A percentile compares a stretch with the other conserved stretches of the same genome.
Evolutionary conservation across 2,888 invertebrate species (phyloP).

Genomic region (Empis stercorea): DNA sequence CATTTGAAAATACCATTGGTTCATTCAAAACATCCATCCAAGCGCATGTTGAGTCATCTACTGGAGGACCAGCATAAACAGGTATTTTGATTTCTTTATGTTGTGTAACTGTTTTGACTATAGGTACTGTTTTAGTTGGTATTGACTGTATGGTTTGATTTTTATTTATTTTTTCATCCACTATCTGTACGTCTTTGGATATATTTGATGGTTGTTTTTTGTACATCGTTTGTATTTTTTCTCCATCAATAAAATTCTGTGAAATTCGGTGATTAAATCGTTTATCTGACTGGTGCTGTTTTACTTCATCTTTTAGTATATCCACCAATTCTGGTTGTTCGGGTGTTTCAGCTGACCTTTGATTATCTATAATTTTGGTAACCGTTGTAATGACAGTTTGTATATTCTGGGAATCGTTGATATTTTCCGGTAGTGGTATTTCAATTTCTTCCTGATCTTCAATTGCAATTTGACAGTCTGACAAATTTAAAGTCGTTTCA

Average conservation of each 20-base stretch:
- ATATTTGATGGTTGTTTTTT: too few species aligned
- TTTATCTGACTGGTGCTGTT: too few species aligned
- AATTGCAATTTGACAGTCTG: neutral
- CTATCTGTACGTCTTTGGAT: too few species aligned
- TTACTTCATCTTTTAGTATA: neutral
- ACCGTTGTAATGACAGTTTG: neutral
- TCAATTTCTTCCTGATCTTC: neutral
- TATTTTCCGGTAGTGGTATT: neutral
- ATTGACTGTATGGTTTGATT: too few species aligned
- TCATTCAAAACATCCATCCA: constrained; percentile 25
- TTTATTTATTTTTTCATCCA: too few species aligned
- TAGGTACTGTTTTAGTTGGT: too few species aligned
- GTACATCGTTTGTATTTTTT: too few species aligned
- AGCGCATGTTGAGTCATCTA: constrained; percentile 23
- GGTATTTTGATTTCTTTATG: too few species aligned
- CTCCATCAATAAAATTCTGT: too few species aligned
- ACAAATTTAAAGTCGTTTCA: neutral
- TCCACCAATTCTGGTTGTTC: neutral
- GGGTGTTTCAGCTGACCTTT: neutral
- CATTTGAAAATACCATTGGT: constrained; percentile 20
- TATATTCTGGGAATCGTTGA: neutral
- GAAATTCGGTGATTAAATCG: too few species aligned
- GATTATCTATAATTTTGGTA: neutral
- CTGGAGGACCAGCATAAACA: constrained; percentile 22
- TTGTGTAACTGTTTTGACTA: too few species aligned